Base-by-base conservation (phyloP, 2,797 vertebrate genomes). In the Gila robusta region DNA sequence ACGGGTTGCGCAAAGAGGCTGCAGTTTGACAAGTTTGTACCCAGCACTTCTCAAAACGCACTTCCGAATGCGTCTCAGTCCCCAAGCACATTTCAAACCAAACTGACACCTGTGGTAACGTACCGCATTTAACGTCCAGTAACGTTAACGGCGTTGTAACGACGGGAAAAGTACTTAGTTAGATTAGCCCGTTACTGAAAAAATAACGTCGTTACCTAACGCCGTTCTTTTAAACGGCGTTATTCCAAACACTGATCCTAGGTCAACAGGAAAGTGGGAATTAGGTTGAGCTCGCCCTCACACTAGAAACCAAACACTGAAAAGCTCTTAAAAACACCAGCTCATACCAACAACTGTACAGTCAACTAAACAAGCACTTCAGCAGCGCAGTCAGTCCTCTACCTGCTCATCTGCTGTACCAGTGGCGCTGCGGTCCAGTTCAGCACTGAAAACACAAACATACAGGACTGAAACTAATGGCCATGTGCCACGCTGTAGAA, bases 381-480 rank as follows among this genome's bases (percentile, higher is more conserved):
- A 35, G 52, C 62, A 69, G 52, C 9, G 16, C 37, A 59, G 26
- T 71, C 83, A 71, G 76, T 79, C 83, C 54, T 62, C 37, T 35
- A 49, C 66, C 39, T 66, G 52, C 70, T 85, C 64, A 49, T 72
- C 79, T 80, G 28, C 82, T 14, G 14, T 37, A 52, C 59, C 32
- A 39, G 64, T 28, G 7, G 32, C 21, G 12, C 56, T 35, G 56
- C 2, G 7, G 26, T 35, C 26, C 56, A 39, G 80, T 88, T 89
- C 91, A 88, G 88, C 85, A 92, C 92, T 95, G 92, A 93, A 93
- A 85, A 94, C 91, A 90, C 92, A 92, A 88, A 87, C 79, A 84
- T 85, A 93, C 88, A 92, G 93, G 92, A 93, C 93, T 94, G 91
- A 93, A 94, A 96, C 93, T 94, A 95, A 95, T 95, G 94, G 94